phyloP scores from a whole-genome alignment of 2,113 vertebrate species.

The Scatophagus argus region DNA sequence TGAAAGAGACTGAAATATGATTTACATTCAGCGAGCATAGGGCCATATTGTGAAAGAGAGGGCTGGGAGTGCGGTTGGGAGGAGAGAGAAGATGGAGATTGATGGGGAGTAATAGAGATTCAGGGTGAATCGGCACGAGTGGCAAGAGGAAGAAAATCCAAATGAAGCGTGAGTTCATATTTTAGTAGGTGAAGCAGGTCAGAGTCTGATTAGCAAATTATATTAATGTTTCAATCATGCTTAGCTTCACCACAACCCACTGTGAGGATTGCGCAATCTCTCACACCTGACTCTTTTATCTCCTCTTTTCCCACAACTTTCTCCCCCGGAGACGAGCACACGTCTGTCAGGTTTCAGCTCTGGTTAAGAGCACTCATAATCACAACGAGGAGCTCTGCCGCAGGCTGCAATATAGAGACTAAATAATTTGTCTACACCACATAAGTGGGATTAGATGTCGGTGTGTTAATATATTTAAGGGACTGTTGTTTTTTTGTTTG shows the following conservation, averaged over 20 bases:
- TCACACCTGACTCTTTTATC: conserved; percentile 10
- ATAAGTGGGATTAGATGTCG: not conserved
- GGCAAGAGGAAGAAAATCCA: conserved; percentile 20
- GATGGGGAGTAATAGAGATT: conserved; percentile 37
- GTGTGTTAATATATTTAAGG: not conserved
- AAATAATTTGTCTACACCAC: not conserved
- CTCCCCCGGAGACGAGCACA: conserved; percentile 13
- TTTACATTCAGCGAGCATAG: conserved; percentile 68
- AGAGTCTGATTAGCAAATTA: conserved; percentile 61
- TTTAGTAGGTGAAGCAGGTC: conserved; percentile 56
- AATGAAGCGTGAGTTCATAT: conserved; percentile 43
- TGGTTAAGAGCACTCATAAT: conserved; percentile 28
- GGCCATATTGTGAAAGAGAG: conserved; percentile 48
- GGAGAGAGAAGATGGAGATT: conserved; percentile 51
- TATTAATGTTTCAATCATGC: conserved; percentile 65
- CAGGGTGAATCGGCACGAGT: conserved; percentile 18
- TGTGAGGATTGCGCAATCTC: conserved; percentile 19
- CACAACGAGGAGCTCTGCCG: conserved; percentile 7
- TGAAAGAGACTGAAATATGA: conserved; percentile 81
- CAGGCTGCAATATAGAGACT: not conserved
- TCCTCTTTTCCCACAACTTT: conserved; percentile 1
- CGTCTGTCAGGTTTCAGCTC: conserved; percentile 22
- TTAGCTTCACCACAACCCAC: conserved; percentile 35
- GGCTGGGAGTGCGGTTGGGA: conserved; percentile 16
- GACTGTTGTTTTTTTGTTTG: not conserved